Conservation (phyloP, 2,113 vertebrate genomes). For the Laticauda laticaudata region DNA sequence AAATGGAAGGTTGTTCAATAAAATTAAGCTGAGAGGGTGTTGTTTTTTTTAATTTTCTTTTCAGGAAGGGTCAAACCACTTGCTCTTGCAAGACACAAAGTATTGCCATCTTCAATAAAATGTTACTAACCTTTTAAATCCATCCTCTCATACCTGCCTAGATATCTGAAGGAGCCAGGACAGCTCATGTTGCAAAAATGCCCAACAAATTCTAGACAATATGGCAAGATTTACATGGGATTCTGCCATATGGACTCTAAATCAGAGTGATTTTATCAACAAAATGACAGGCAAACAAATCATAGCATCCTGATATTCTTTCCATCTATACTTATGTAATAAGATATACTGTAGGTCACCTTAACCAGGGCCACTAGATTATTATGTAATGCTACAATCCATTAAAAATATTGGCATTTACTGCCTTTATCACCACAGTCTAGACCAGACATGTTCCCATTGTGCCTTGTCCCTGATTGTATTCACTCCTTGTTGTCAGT, state of each 20-base stretch:
- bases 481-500: background rate
- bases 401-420: background rate
- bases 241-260: background rate
- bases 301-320: background rate
- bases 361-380: background rate
- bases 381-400: background rate
- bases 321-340: background rate
- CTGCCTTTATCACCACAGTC: background rate
- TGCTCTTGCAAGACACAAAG: background rate
- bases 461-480: background rate
- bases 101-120: background rate
- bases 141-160: background rate
- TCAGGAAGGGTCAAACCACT: background rate
- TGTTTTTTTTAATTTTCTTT: background rate
- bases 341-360: background rate
- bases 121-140: background rate
- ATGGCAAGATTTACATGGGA: background rate
- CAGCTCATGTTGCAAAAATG: background rate
- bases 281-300: background rate
- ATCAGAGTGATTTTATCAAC: background rate
- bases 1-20: background rate
- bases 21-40: background rate
- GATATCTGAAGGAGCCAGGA: background rate
- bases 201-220: background rate
- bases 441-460: background rate